A percentile compares a stretch with the other conserved stretches of the same genome.
phyloP scores from a whole-genome alignment of 2,113 vertebrate species.

The Cynoglossus semilaevis region DNA sequence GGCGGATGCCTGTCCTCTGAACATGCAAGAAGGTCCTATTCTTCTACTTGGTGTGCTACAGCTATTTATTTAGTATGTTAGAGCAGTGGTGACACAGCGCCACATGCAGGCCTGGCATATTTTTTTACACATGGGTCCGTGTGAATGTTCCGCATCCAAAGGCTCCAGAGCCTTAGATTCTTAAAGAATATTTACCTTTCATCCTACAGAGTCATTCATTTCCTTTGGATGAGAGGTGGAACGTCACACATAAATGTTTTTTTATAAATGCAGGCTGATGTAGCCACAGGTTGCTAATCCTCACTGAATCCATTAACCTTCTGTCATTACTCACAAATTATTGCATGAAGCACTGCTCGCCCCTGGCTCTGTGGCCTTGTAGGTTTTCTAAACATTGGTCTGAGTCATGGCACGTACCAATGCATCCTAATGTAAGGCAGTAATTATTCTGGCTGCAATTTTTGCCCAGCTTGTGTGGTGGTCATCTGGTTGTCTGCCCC shows the following conservation, averaged over 20 bases:
- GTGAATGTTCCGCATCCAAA: no score
- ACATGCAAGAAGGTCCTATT: no score
- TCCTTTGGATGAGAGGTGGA: no score
- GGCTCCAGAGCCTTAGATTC: no score
- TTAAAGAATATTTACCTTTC: no score
- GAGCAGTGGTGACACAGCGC: no score
- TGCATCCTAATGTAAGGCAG: constrained; percentile 30
- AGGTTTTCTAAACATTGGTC: constrained; percentile 35
- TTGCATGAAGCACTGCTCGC: constrained; percentile 2
- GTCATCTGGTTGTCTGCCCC: constrained; percentile 10
- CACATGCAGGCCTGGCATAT: no score
- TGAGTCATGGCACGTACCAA: constrained; percentile 40
- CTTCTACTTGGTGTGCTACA: no score
- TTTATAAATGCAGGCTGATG: constrained; percentile 45
- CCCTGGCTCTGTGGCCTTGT: constrained; percentile 14
- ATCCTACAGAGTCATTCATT: no score
- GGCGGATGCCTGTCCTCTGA: no score
- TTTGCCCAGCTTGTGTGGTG: neutral
- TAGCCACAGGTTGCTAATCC: constrained; percentile 40
- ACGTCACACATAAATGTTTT: constrained; percentile 20
- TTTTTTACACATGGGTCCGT: no score
- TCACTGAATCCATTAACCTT: constrained; percentile 32
- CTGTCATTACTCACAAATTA: constrained; percentile 45
- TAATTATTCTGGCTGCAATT: constrained; percentile 38
- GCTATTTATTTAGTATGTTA: no score